phyloP scores from a whole-genome alignment of 2,888 invertebrate genomes.

The Exocentrus adspersus region DNA sequence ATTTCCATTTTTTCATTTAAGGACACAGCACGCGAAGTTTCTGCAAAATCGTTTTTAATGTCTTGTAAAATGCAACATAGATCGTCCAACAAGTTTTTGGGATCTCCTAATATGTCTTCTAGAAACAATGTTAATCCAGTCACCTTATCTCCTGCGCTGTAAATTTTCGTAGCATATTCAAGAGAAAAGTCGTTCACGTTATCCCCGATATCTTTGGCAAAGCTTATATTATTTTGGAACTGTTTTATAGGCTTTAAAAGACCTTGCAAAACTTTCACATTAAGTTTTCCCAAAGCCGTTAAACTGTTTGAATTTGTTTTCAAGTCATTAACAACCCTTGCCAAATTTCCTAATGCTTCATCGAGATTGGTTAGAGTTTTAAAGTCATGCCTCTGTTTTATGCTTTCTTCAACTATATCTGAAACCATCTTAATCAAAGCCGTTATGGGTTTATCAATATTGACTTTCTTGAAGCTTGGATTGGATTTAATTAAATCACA shows the following conservation, averaged over 20 bases:
- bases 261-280: conserved; percentile 31
- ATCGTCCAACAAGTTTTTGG: conserved; percentile 34
- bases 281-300: conserved; percentile 22
- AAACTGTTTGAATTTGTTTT: conserved; percentile 20
- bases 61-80: conserved; percentile 33
- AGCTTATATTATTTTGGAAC: conserved; percentile 39
- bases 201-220: conserved; percentile 44
- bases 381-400: conserved; percentile 45
- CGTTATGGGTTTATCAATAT: conserved; percentile 24
- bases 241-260: conserved; percentile 35
- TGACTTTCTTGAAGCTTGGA: conserved; percentile 29
- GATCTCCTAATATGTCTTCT: conserved; percentile 37
- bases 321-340: conserved; percentile 22
- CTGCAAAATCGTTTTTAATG: conserved; percentile 22
- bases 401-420: conserved; percentile 40
- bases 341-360: conserved; percentile 27
- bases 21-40: conserved; percentile 32
- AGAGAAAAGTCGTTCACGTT: conserved; percentile 45
- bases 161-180: conserved; percentile 42
- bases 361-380: conserved; percentile 40
- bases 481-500: conserved; percentile 36
- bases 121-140: conserved; percentile 40
- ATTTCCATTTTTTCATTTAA: conserved; percentile 52
- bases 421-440: conserved; percentile 23
- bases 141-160: conserved; percentile 39